A percentile compares a stretch with the other conserved stretches of the same genome.
Evolutionary conservation across 2,888 invertebrate genomes (phyloP).

Genomic region (Mactromeris polynyma): DNA sequence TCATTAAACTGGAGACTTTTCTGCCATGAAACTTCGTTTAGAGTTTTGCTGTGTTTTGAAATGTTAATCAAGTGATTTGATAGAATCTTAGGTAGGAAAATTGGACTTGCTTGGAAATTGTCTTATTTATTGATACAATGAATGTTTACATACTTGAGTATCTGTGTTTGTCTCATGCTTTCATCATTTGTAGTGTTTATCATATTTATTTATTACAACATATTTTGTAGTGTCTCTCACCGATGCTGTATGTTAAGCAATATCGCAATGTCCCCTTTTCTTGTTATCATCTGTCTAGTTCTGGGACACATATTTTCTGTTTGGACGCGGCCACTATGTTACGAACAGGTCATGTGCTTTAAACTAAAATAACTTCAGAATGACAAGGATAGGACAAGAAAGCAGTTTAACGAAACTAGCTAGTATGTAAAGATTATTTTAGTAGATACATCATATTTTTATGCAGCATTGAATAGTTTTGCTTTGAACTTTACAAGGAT

Average conservation of each 20-base stretch:
- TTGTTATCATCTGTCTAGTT: background rate
- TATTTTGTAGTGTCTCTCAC: background rate
- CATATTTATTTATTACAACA: slow-evolving; percentile 32
- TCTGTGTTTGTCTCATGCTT: background rate
- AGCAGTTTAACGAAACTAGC: too few relatives aligned
- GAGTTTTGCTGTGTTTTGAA: background rate
- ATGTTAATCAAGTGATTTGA: background rate
- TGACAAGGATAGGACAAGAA: too few relatives aligned
- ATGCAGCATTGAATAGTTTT: too few relatives aligned
- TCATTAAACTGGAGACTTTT: background rate
- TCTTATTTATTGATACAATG: slow-evolving; percentile 2
- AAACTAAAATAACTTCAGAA: too few relatives aligned
- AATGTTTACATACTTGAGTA: background rate
- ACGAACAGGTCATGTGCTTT: too few relatives aligned
- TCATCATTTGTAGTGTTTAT: slow-evolving; percentile 24
- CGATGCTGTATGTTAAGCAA: background rate
- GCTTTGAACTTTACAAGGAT: too few relatives aligned
- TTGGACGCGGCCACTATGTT: too few relatives aligned
- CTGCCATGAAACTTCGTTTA: background rate
- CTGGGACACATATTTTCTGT: too few relatives aligned
- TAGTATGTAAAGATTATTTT: too few relatives aligned
- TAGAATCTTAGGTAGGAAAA: background rate
- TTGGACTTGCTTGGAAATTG: background rate
- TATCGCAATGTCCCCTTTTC: background rate
- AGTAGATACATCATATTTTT: too few relatives aligned